These are phyloP conservation scores for Elephas maximus DNA, from an alignment of 2,113 vertebrate species.

Conservation along the genomic window DNA sequence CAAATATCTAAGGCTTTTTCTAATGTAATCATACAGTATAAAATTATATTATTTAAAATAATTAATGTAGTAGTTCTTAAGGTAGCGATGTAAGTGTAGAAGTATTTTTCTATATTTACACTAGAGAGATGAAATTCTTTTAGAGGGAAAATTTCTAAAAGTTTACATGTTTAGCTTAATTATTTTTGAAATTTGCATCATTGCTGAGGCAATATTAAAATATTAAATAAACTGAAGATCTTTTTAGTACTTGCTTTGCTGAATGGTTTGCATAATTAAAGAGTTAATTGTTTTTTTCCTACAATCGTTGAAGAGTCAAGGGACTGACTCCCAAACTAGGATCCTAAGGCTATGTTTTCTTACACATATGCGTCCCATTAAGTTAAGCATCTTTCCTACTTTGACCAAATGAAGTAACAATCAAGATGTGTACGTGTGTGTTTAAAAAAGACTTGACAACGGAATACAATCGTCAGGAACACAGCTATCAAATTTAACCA, in stretches of 20 bases:
- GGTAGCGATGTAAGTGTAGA: neutral
- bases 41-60: slow-evolving; percentile 13
- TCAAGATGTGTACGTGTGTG: neutral
- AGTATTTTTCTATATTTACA: neutral
- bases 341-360: neutral
- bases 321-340: neutral
- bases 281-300: slow-evolving; percentile 55
- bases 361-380: neutral
- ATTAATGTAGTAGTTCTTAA: neutral
- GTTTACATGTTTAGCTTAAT: neutral
- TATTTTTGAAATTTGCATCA: slow-evolving; percentile 31
- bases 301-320: neutral
- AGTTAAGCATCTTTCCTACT: neutral
- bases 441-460: neutral
- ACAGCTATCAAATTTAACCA: neutral
- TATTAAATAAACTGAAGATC: neutral
- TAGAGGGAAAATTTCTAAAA: neutral
- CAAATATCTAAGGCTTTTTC: slow-evolving; percentile 8
- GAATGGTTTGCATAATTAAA: slow-evolving; percentile 51
- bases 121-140: neutral
- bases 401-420: neutral
- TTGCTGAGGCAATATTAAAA: neutral
- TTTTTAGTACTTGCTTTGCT: slow-evolving; percentile 19
- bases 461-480: neutral
- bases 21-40: neutral